Evolutionary conservation across 1,140 invertebrate genomes (phyloP).

Genomic region (Drosophila pectinifera): DNA sequence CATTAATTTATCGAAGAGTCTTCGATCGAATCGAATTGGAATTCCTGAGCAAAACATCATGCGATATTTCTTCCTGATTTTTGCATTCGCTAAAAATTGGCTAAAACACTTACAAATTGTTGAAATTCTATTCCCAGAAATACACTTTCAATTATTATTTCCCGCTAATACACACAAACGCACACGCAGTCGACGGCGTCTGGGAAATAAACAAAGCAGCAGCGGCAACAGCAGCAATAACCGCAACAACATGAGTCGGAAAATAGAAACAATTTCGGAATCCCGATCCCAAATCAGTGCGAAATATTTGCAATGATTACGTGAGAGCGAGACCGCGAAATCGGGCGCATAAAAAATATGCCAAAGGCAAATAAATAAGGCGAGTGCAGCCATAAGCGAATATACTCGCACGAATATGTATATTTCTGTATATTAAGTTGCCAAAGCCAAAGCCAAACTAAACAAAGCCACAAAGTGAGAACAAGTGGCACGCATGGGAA

Average conservation of each 20-base stretch:
- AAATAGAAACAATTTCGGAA: constrained; percentile 45
- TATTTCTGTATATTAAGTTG: constrained; percentile 60
- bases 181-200: constrained; percentile 3
- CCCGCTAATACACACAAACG: constrained; percentile 45
- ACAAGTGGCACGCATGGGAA: constrained; percentile 78
- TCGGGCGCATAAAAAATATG: constrained; percentile 42
- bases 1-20: constrained; percentile 46
- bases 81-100: constrained; percentile 40
- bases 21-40: constrained; percentile 41
- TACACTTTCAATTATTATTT: constrained; percentile 66
- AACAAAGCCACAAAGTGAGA: constrained; percentile 52
- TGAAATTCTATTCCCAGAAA: constrained; percentile 61
- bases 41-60: constrained; percentile 16
- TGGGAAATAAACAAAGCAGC: constrained; percentile 33
- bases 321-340: constrained; percentile 38
- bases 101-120: constrained; percentile 53
- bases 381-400: constrained; percentile 38
- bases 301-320: constrained; percentile 72
- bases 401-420: constrained; percentile 22
- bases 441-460: constrained; percentile 48
- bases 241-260: constrained; percentile 10
- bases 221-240: constrained; percentile 10
- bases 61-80: constrained; percentile 43
- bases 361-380: constrained; percentile 50
- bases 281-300: constrained; percentile 59